Base-by-base conservation (phyloP, 2,888 invertebrate genomes). In the Gortyna flavago region DNA sequence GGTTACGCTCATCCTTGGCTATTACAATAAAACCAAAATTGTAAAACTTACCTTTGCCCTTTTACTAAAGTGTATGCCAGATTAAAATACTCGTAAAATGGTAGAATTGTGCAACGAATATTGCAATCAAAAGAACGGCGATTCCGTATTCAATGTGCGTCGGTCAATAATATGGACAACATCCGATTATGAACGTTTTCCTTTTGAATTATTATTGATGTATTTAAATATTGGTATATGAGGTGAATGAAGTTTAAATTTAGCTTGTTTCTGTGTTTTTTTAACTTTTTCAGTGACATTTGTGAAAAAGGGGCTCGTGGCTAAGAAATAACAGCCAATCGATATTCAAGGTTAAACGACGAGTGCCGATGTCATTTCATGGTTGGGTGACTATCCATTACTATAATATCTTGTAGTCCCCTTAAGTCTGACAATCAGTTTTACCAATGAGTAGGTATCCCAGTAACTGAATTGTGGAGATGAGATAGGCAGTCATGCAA, bases 161-260 rank as follows among this genome's bases (percentile, higher is more conserved):
- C 64, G 61, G 16, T 16, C 57, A 44, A 38, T 25, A 74, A 80
- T 72, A 72, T 65, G 44, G 71, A 62, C 65, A 32, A 69, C 29
- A 80, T 80, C 48, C 68, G 61, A 84, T 84, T 84, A 61, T 61
- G 44, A 65, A 72, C 32, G 69, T 35, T 65, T 74, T 71, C 32
- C 57, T 84, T 70, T 44, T 84, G 32, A 59, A 79, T 83, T 51
- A 66, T 61, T 67, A 13, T 74, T 48, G 32, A 38, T 1, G 16
- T 51, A 35, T 73, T 69, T 16, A 57, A 72, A 57, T 79, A 29
- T 51, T 65, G 69, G 35, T 51, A 48, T 64, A 35, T 75, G 16
- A 35, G n/a, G 18, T 65, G 44, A 35, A 59, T 54, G 18, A 3
- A 21, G 35, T 66, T 71, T 21, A 18, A n/a, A 66, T 41, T 21